A percentile compares a stretch with the other conserved stretches of the same genome.
These are phyloP conservation scores for Benthosema pterotum DNA, from an alignment of 2,797 vertebrate genomes.

Conservation along the genomic window DNA sequence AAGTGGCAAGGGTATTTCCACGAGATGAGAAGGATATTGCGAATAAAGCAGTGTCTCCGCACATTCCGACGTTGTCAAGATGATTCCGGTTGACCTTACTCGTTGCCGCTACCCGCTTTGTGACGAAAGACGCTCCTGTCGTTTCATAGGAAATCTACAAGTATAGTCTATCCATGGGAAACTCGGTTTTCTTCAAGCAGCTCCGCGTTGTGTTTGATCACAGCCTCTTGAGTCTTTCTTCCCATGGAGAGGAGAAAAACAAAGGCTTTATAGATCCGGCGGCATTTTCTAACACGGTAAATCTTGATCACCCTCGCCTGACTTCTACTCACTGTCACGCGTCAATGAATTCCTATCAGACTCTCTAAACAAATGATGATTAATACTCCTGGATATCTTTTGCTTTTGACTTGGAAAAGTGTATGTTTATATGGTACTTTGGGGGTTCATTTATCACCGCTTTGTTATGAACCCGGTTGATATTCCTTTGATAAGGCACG, in stretches of 20 bases:
- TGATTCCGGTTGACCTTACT: constrained; percentile 46
- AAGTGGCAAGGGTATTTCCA: constrained; percentile 34
- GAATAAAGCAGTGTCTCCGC: constrained; percentile 15
- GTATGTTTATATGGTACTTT: constrained; percentile 30
- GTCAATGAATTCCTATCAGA: constrained; percentile 2
- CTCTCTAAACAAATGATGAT: constrained; percentile 15
- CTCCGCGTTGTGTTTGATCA: not conserved
- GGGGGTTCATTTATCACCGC: constrained; percentile 39
- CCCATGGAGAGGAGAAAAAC: too few species aligned
- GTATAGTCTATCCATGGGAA: too few species aligned
- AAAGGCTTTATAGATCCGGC: too few species aligned
- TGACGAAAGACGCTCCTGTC: constrained; percentile 19
- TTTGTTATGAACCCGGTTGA: constrained; percentile 42
- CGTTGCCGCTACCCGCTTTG: constrained; percentile 1
- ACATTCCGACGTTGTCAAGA: constrained; percentile 28
- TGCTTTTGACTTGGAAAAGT: constrained; percentile 27
- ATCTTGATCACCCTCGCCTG: not conserved
- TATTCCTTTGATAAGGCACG: constrained; percentile 56
- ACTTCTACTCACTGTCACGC: too few species aligned
- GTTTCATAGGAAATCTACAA: constrained; percentile 8
- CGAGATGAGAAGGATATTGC: constrained; percentile 46
- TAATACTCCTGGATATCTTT: constrained; percentile 23
- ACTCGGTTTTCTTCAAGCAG: not conserved
- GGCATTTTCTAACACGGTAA: too few species aligned
- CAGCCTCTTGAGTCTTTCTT: not conserved